Evolutionary conservation across 1,140 invertebrate genomes (phyloP), one percentile per base, ranked within the genome.

Genomic region (Drosophila truncata): DNA sequence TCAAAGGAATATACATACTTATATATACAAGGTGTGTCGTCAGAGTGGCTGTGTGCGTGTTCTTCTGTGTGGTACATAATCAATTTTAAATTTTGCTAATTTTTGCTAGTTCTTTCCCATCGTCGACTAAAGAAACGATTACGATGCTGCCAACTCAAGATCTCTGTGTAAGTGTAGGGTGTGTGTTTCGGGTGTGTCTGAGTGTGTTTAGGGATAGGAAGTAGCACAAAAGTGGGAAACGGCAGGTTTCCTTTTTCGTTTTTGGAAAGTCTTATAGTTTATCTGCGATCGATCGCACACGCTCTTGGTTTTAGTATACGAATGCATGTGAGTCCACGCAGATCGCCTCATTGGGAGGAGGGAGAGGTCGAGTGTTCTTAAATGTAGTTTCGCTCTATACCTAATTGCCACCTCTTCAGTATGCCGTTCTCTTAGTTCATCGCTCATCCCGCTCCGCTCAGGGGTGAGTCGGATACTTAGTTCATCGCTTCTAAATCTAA

Each of bases 41-140:
- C 29, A 33, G 50, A 52, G 50, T 57, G 69, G 46, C 47, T 76
- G 42, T 41, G 69, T 63, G 67, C 57, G 35, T 61, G 52, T 58
- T 39, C 35, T 29, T 71, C 31, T 73, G 42, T 55, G 59, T 49
- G 50, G 23, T 72, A 71, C 66, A 72, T 72, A 72, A 72, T 72
- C 35, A 87, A 87, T 90, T 90, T 88, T 87, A 70, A 91, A 91
- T 91, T 91, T 91, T 90, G 86, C 86, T 90, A 91, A 91, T 90
- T 91, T 91, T 90, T 69, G 75, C 87, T 90, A 91, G 83, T 74
- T 74, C 71, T 64, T 66, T 76, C 72, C 54, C 47, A 71, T 81
- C 77, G 54, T 62, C 66, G 61, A 87, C 69, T 72, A 72, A 72
- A 72, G 54, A 90, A 81, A 61, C 81, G 63, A 71, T 88, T 87